Evolutionary conservation across 1,140 invertebrate species (phyloP).

Genomic region (Eciton burchellii): DNA sequence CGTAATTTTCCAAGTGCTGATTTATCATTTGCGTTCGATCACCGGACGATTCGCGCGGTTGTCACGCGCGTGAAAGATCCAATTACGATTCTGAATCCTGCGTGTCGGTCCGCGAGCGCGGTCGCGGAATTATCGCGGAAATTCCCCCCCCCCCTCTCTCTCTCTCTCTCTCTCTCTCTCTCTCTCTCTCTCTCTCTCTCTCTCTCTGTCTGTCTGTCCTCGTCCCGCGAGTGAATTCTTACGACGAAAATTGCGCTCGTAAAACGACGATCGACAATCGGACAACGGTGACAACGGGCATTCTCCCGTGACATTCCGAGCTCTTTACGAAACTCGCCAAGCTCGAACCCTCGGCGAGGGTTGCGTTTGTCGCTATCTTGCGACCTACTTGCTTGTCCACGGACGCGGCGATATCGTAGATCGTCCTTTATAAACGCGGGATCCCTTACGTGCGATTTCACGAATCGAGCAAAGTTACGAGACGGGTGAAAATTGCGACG

Average conservation of each 20-base stretch:
- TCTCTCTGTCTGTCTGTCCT: neutral
- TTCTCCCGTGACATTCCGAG: constrained; percentile 36
- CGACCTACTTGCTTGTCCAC: constrained; percentile 54
- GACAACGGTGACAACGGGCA: constrained; percentile 54
- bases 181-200: neutral
- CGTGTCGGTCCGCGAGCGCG: neutral
- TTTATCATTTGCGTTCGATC: neutral
- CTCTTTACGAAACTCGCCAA: constrained; percentile 45
- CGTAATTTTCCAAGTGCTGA: neutral
- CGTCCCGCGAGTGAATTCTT: constrained; percentile 16
- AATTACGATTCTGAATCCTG: neutral
- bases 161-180: too few relatives aligned
- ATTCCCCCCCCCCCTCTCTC: neutral
- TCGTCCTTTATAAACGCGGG: constrained; percentile 5
- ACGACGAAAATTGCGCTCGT: constrained; percentile 57
- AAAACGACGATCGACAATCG: constrained; percentile 16
- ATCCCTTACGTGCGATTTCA: constrained; percentile 42
- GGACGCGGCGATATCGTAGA: constrained; percentile 38
- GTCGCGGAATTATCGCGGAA: neutral
- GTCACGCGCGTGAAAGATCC: too few relatives aligned
- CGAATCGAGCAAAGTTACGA: constrained; percentile 41
- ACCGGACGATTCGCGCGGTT: neutral
- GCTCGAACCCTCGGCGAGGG: constrained; percentile 1
- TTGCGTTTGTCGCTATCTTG: constrained; percentile 29
- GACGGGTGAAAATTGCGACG: constrained; percentile 40